A percentile compares a stretch with the other conserved stretches of the same genome.
These are phyloP conservation scores for Apostichopus leukothele DNA, from an alignment of 53 echinoderm and acorn worm species.

Conservation along the genomic window DNA sequence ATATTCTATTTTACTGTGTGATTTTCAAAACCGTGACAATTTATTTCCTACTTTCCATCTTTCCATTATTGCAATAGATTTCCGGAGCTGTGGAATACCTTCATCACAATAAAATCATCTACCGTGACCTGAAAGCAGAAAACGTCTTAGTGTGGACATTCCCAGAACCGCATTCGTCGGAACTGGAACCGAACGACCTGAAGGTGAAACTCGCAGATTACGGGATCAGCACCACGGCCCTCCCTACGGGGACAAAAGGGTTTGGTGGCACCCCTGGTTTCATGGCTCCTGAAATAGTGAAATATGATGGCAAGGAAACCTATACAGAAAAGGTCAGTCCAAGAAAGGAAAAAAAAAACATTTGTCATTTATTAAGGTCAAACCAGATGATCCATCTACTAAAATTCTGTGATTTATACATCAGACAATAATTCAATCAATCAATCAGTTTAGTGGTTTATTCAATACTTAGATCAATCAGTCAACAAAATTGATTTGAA, in stretches of 20 bases:
- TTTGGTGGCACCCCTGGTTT: constrained; percentile 92
- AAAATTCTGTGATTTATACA: too few relatives aligned
- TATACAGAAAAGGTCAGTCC: constrained; percentile 93
- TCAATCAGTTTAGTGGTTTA: too few relatives aligned
- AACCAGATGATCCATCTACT: too few relatives aligned
- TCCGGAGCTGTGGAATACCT: constrained; percentile 89
- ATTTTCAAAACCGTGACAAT: too few relatives aligned
- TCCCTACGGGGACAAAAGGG: constrained; percentile 94
- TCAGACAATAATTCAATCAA: too few relatives aligned
- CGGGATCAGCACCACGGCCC: constrained; percentile 85
- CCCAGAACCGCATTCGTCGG: constrained; percentile 76
- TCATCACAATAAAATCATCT: constrained; percentile 85
- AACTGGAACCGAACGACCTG: constrained; percentile 55
- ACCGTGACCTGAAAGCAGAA: constrained; percentile 93
- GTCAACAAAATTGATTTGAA: too few relatives aligned
- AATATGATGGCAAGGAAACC: constrained; percentile 95
- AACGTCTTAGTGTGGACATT: constrained; percentile 93
- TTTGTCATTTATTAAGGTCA: too few relatives aligned
- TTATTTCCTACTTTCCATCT: too few relatives aligned
- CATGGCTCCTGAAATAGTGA: constrained; percentile 98
- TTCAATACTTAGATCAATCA: too few relatives aligned
- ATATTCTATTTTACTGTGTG: too few relatives aligned
- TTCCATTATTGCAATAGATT: constrained; percentile 50
- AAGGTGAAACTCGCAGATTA: constrained; percentile 95
- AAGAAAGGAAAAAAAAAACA: background rate